These are phyloP conservation scores for Falco concolor DNA, from an alignment of 2,797 vertebrate species.

Conservation along the genomic window DNA sequence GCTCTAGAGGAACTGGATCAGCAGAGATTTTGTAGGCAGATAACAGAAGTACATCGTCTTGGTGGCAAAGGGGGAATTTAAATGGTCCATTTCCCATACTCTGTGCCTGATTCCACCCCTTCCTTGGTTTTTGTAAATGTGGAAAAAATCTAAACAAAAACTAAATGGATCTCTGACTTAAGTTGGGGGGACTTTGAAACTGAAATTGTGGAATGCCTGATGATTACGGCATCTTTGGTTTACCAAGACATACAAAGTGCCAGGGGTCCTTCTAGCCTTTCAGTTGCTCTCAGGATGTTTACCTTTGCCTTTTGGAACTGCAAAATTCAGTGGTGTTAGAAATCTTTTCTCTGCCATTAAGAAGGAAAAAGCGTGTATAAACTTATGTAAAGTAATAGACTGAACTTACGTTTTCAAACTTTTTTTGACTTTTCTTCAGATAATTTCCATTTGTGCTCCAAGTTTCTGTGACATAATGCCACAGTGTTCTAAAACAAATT, in stretches of 20 bases:
- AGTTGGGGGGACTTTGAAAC: background rate
- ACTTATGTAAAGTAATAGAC: background rate
- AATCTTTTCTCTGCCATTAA: constrained; percentile 31
- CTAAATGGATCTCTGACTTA: background rate
- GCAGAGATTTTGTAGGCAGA: background rate
- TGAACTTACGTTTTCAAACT: constrained; percentile 5
- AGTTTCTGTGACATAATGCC: constrained; percentile 63
- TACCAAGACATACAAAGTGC: background rate
- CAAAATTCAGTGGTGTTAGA: background rate
- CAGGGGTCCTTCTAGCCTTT: background rate
- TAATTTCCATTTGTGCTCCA: constrained; percentile 60
- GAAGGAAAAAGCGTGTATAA: constrained; percentile 14
- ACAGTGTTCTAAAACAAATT: constrained; percentile 58
- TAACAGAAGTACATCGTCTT: background rate
- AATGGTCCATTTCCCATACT: background rate
- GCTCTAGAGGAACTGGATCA: background rate
- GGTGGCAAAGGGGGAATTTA: background rate
- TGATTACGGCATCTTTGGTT: background rate
- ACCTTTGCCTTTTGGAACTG: constrained; percentile 1
- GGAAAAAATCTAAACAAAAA: background rate
- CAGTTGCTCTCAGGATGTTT: background rate
- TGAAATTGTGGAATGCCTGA: background rate
- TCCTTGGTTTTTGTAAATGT: constrained; percentile 17
- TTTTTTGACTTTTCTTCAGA: constrained; percentile 20
- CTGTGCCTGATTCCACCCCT: background rate